These are phyloP conservation scores for Tuta absoluta DNA, from an alignment of 2,888 invertebrate genomes.

Conservation along the genomic window DNA sequence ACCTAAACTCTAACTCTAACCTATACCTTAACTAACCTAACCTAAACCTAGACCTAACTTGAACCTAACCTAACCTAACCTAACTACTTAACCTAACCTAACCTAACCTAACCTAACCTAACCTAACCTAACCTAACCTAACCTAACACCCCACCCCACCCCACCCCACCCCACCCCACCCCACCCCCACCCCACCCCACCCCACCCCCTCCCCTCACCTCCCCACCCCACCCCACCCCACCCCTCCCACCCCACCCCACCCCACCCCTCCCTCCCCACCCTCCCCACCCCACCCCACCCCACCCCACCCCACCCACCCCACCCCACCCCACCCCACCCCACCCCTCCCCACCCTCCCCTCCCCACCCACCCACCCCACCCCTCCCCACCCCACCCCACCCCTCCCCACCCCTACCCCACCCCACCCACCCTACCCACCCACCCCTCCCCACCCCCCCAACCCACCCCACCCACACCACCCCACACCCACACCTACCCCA, in stretches of 20 bases:
- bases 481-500: constrained; percentile 27
- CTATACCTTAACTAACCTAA: constrained; percentile 25
- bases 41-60: constrained; percentile 26
- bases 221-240: background rate
- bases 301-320: background rate
- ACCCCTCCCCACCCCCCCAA: constrained; percentile 21
- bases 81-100: too few species aligned
- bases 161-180: constrained; percentile 22
- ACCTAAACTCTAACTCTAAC: constrained; percentile 26
- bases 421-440: constrained; percentile 16
- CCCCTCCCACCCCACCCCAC: background rate
- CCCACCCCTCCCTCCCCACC: too few species aligned
- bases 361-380: too few species aligned
- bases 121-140: constrained; percentile 26
- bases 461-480: constrained; percentile 27
- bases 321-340: constrained; percentile 5
- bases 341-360: too few species aligned
- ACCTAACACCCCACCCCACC: constrained; percentile 24
- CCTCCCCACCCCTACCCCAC: too few species aligned
- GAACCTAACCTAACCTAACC: constrained; percentile 25
- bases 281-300: background rate
- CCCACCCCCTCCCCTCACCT: constrained; percentile 6
- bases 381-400: too few species aligned
- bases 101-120: constrained; percentile 26
- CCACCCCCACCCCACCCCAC: constrained; percentile 22